Evolutionary conservation across 2,113 vertebrate species (phyloP), one percentile per base, ranked within the genome.

Genomic region (Nymphicus hollandicus): DNA sequence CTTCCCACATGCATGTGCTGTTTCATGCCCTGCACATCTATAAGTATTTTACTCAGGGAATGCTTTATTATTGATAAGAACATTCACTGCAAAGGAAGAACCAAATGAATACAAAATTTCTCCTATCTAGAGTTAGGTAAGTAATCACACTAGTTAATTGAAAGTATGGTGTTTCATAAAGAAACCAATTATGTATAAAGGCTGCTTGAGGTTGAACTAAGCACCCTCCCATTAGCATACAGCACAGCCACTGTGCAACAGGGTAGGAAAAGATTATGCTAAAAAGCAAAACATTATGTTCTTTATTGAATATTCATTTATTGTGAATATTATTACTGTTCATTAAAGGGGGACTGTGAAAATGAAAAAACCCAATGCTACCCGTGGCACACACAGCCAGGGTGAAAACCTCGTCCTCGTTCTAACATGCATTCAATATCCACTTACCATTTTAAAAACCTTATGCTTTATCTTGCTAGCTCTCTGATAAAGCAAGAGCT

Each of bases 31-130:
- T 64, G 47, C 27, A 50, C 8, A 1, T n/a, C 68, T 31, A 71
- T 25, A 93, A 87, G 37, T 41, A 89, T 47, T 89, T 85, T 52
- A 31, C 18, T 71, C 20, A 46, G 35, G 13, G 13, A 86, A 66
- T 44, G 56, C 37, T 76, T 76, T 78, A 58, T 65, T 81, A 61
- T 31, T 47, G 35, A 60, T 46, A 81, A 7, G 22, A 81, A 76
- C 53, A 81, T 79, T 85, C 70, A 78, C 35, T 69, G 61, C 83
- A 95, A 89, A 91, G 69, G 66, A 87, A 91, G 65, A 91, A 76
- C 18, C 33, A 89, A 84, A 70, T 31, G 33, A 92, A 65, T 86
- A 88, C 23, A 60, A 78, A n/a, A 66, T 56, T 87, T 69, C 28
- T 63, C 27, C n/a, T 53, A 44, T 47, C 37, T 82, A 61, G 61